Evolutionary conservation across 2,888 invertebrate genomes (phyloP).

Genomic region (Anthrax anthrax): DNA sequence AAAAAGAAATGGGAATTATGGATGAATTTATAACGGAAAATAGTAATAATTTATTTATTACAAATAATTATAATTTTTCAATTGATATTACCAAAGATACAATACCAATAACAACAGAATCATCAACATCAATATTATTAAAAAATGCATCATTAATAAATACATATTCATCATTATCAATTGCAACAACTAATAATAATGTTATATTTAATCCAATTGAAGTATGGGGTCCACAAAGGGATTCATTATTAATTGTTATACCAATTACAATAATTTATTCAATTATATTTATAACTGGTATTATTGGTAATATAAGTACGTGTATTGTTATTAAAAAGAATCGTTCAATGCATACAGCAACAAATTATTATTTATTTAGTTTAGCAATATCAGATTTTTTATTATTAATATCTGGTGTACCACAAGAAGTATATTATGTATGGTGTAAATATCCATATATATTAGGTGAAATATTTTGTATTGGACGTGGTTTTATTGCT

Average conservation of each 20-base stretch:
- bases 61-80: too few species aligned
- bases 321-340: conserved; percentile 72
- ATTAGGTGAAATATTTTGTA: conserved; percentile 66
- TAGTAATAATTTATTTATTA: too few species aligned
- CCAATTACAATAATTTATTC: conserved; percentile 63
- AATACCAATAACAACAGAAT: too few species aligned
- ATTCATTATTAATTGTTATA: conserved; percentile 47
- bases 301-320: conserved; percentile 69
- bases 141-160: too few species aligned
- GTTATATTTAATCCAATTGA: conserved; percentile 1
- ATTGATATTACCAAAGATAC: too few species aligned
- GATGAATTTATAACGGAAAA: too few species aligned
- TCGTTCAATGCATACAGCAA: conserved; percentile 69
- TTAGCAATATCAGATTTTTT: conserved; percentile 72
- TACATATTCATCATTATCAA: background rate
- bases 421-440: conserved; percentile 65
- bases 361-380: conserved; percentile 72
- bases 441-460: conserved; percentile 66
- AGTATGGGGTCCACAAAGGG: conserved; percentile 32
- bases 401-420: conserved; percentile 59
- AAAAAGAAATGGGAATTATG: too few species aligned
- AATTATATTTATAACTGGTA: conserved; percentile 62
- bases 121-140: too few species aligned
- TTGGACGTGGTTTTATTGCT: conserved; percentile 59
- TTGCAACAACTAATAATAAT: too few species aligned